Base-by-base conservation (phyloP, 2,113 vertebrate species). In the Hipposideros armiger region DNA sequence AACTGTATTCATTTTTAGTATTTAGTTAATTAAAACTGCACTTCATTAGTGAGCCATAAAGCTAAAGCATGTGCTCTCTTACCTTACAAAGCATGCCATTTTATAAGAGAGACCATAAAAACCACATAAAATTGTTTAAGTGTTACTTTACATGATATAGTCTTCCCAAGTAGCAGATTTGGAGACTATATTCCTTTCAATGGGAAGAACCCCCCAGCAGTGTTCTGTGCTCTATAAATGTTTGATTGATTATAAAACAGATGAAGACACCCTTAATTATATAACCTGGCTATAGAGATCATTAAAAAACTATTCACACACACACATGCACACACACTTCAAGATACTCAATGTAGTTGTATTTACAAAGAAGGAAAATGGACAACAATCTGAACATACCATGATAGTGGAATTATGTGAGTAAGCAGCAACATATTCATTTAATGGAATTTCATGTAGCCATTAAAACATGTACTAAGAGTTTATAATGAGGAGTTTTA, bases 41-140 rank as follows among this genome's bases (percentile, higher is more conserved):
- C 10, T 74, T 87, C 62, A 78, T 64, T 50, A 84, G 84, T 67
- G 70, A 95, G 30, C 70, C 82, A 70, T 40, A 95, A 94, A 95
- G 52, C 45, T 47, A 72, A 85, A 89, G 3, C 30, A 67, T 70
- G 78, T 81, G 45, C 30, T 80, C 32, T 74, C 81, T 70, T 50
- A 91, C 28, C 78, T 91, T 26, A 94, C 69, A 90, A 93, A 87
- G 56, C 17, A 70, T 58, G 15, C 73, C 74, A 82, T 45, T 81
- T 1, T 85, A 64, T 78, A 93, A 70, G 1, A 78, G 40, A 92
- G 22, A 87, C 58, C 13, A 45, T 86, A 42, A 88, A 91, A 93
- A 84, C 40, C 62, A 91, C 20, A 14, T 50, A 64, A 91, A 47
- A 54, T 70, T 47, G 11, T 42, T 50, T 60, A 80, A 73, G 30